Conservation (phyloP, 1,140 invertebrate species). For the Pseudomyrmex cubaensis region DNA sequence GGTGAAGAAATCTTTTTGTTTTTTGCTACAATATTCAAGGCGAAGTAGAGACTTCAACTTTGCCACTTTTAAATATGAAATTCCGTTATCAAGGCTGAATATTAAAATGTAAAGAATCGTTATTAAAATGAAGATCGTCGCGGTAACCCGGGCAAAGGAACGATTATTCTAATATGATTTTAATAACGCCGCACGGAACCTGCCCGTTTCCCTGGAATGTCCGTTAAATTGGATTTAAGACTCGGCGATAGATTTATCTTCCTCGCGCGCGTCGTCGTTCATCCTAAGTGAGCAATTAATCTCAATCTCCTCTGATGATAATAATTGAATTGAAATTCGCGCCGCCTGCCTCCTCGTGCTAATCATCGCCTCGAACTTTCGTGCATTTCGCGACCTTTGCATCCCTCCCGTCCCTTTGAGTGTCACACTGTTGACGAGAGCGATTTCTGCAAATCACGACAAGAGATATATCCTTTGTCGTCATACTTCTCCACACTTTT, state of each 20-base stretch:
- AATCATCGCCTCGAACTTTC: constrained; percentile 26
- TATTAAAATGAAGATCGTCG: neutral
- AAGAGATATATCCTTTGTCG: too few relatives aligned
- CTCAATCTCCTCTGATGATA: constrained; percentile 46
- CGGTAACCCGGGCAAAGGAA: neutral
- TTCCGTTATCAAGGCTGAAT: neutral
- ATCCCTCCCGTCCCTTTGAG: neutral
- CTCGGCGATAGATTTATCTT: constrained; percentile 50
- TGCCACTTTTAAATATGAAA: neutral
- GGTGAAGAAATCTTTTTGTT: too few relatives aligned
- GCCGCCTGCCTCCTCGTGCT: neutral
- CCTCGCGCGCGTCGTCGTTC: constrained; percentile 6
- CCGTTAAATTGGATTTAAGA: constrained; percentile 52
- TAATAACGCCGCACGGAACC: constrained; percentile 2
- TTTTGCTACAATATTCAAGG: neutral
- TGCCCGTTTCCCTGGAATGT: constrained; percentile 3
- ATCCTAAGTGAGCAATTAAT: constrained; percentile 53
- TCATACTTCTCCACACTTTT: too few relatives aligned
- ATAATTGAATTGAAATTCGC: constrained; percentile 53
- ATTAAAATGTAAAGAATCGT: constrained; percentile 4
- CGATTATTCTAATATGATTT: constrained; percentile 8
- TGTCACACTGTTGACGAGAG: neutral
- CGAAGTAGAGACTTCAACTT: neutral
- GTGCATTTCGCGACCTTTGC: constrained; percentile 10
- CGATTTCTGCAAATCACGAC: neutral